These are phyloP conservation scores for Rhyacichthys aspro DNA, from an alignment of 2,797 vertebrate species.

Conservation along the genomic window DNA sequence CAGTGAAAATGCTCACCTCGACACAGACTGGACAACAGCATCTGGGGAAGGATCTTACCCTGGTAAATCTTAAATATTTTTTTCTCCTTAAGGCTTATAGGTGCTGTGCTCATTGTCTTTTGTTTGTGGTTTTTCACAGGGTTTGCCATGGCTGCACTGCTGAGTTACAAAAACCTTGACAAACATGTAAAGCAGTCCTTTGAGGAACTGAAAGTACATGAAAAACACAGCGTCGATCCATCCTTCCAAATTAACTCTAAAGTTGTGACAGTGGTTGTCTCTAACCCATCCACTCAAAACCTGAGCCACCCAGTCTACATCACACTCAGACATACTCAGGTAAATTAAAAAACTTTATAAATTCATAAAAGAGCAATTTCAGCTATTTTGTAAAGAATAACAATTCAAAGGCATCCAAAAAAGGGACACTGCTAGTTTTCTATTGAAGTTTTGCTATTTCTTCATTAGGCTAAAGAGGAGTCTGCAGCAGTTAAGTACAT, in stretches of 20 bases:
- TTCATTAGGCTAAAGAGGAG: slow-evolving; percentile 12
- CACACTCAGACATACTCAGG: slow-evolving; percentile 66
- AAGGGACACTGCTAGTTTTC: not conserved
- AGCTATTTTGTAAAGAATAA: not conserved
- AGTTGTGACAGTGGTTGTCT: slow-evolving; percentile 72
- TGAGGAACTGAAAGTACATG: slow-evolving; percentile 24
- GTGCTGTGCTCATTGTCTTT: not conserved
- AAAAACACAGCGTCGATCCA: slow-evolving; percentile 16
- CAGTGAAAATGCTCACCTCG: slow-evolving; percentile 55
- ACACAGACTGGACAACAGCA: slow-evolving; percentile 76
- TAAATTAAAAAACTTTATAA: slow-evolving; percentile 19
- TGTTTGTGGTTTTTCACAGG: slow-evolving; percentile 37
- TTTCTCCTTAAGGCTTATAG: no score
- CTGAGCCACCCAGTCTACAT: slow-evolving; percentile 54
- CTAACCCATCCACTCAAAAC: slow-evolving; percentile 67
- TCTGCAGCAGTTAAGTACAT: slow-evolving; percentile 38
- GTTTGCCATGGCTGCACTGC: slow-evolving; percentile 64
- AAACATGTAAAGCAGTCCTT: slow-evolving; percentile 51
- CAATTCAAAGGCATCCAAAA: no score
- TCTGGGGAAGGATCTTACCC: slow-evolving; percentile 61
- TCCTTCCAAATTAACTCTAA: slow-evolving; percentile 53
- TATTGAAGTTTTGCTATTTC: slow-evolving; percentile 14
- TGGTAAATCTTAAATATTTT: slow-evolving; percentile 55
- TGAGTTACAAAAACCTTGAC: slow-evolving; percentile 71
- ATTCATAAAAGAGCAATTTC: not conserved